Conservation (phyloP, 2,888 invertebrate genomes). For the Leuctra nigra region DNA sequence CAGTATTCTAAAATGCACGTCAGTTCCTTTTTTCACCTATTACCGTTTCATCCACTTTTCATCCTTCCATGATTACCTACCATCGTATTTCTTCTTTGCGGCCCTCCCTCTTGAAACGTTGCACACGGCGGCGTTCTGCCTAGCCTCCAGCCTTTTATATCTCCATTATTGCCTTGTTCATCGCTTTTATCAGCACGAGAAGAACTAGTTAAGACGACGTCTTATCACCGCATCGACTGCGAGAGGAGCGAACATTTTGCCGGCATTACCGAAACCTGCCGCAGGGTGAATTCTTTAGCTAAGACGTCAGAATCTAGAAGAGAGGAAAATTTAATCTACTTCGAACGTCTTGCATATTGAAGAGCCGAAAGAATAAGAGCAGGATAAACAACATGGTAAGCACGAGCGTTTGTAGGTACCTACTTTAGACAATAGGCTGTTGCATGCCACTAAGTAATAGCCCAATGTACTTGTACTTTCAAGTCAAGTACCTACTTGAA, state of each 20-base stretch:
- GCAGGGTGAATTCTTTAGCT: background rate
- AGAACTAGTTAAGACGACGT: background rate
- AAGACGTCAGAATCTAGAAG: background rate
- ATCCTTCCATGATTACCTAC: too few relatives aligned
- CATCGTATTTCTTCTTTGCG: too few relatives aligned
- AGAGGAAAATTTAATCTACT: background rate
- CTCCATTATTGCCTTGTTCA: constrained; percentile 13
- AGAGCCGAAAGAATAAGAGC: background rate
- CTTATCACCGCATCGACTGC: background rate
- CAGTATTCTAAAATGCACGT: too few relatives aligned
- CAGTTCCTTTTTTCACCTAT: too few relatives aligned
- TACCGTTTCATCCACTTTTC: too few relatives aligned
- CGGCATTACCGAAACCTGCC: background rate
- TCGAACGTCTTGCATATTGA: background rate
- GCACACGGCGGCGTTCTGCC: too few relatives aligned
- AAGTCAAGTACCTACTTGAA: too few relatives aligned
- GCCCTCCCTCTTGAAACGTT: too few relatives aligned
- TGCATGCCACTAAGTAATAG: too few relatives aligned
- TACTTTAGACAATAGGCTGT: too few relatives aligned
- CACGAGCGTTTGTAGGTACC: too few relatives aligned
- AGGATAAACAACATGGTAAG: background rate
- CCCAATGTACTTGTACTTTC: too few relatives aligned
- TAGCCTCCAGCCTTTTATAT: constrained; percentile 1
- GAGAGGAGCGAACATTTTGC: background rate
- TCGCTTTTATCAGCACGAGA: constrained; percentile 4